Conservation (phyloP, 2,888 invertebrate genomes). For the Sinodicranocentrus sp. region DNA sequence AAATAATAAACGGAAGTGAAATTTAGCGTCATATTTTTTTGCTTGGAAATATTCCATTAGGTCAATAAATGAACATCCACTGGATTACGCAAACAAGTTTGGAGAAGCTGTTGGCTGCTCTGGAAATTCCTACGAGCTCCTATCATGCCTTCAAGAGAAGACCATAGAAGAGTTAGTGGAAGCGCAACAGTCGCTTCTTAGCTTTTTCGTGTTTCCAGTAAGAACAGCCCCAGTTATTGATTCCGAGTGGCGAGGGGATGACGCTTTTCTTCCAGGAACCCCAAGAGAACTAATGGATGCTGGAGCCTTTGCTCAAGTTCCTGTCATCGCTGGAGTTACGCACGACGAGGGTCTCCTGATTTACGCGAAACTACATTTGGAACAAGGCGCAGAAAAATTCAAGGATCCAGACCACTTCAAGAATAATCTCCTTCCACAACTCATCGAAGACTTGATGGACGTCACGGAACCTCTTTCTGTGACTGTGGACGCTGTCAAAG, state of each 20-base stretch:
- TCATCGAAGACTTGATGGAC: conserved; percentile 61
- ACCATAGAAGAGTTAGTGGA: conserved; percentile 66
- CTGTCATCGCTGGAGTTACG: conserved; percentile 72
- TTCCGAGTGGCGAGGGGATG: conserved; percentile 63
- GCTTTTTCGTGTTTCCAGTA: conserved; percentile 64
- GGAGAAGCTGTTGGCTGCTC: conserved; percentile 63
- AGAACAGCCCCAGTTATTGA: conserved; percentile 74
- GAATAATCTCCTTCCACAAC: conserved; percentile 65
- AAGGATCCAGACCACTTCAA: conserved; percentile 73
- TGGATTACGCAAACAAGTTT: conserved; percentile 64
- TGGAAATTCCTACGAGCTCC: conserved; percentile 51
- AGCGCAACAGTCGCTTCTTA: conserved; percentile 57
- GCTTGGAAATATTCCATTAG: too few species aligned
- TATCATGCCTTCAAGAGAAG: conserved; percentile 67
- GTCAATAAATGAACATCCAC: conserved; percentile 72
- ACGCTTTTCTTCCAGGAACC: conserved; percentile 72
- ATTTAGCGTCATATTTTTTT: too few species aligned
- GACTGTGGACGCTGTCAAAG: conserved; percentile 70
- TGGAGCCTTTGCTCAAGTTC: conserved; percentile 75
- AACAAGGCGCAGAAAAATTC: conserved; percentile 67
- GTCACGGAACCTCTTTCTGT: conserved; percentile 69
- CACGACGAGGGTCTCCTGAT: conserved; percentile 69
- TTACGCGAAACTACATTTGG: conserved; percentile 61
- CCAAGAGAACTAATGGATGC: conserved; percentile 73
- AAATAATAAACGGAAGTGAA: conserved; percentile 3